Conservation (phyloP, 2,113 vertebrate genomes). For the Lagopus muta region DNA sequence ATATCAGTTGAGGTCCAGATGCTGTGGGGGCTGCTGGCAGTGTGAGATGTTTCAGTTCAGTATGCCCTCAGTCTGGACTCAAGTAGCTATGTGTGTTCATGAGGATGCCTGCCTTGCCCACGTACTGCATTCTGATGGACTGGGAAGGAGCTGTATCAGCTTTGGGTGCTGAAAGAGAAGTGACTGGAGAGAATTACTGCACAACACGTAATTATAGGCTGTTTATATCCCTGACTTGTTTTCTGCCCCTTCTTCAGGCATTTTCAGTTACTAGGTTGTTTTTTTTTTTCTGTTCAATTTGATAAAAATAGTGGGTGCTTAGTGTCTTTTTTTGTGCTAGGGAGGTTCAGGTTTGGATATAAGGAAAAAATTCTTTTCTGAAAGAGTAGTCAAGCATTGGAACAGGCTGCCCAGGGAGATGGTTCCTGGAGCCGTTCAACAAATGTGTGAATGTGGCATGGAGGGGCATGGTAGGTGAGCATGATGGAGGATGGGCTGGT, state of each 20-base stretch:
- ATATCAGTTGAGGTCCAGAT: background rate
- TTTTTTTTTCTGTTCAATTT: background rate
- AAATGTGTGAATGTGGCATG: background rate
- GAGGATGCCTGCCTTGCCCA: background rate
- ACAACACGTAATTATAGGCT: background rate
- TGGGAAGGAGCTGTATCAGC: background rate
- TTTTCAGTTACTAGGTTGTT: background rate
- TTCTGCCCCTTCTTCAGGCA: background rate
- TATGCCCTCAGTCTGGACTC: background rate
- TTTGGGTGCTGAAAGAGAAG: background rate
- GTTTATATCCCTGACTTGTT: background rate
- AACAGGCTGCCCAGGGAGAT: background rate
- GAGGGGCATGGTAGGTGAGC: background rate
- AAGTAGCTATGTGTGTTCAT: fast-evolving
- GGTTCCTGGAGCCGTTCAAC: background rate
- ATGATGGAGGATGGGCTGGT: background rate
- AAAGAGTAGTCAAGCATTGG: too few species aligned
- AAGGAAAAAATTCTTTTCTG: background rate
- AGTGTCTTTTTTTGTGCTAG: background rate
- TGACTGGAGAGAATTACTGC: background rate
- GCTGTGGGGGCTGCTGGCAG: background rate
- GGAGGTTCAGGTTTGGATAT: background rate
- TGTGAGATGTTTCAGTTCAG: background rate
- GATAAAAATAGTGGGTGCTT: background rate
- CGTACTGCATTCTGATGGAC: background rate